Conservation (phyloP, 2,888 invertebrate genomes). For the Abrostola triplasia region DNA sequence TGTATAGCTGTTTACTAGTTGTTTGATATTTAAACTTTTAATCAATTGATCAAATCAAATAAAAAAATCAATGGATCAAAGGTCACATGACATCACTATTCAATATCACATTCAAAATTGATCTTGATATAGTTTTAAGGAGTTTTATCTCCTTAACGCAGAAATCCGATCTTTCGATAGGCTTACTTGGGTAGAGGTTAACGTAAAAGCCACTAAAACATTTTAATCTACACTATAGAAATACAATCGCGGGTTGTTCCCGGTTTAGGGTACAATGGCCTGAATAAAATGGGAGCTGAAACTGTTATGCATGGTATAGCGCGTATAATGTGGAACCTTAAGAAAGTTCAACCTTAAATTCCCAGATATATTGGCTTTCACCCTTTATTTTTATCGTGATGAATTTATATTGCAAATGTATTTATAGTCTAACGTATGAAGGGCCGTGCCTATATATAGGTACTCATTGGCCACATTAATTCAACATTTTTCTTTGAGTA, state of each 20-base stretch:
- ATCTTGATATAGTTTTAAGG: not conserved
- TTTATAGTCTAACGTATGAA: too few species aligned
- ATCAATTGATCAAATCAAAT: too few species aligned
- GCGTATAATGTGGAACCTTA: not conserved
- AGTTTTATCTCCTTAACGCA: not conserved
- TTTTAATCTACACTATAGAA: conserved; percentile 5
- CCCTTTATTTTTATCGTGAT: too few species aligned
- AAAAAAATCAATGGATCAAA: too few species aligned
- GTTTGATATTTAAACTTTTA: too few species aligned
- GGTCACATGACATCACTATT: too few species aligned
- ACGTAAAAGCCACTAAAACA: not conserved
- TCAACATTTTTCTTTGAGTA: too few species aligned
- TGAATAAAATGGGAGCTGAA: not conserved
- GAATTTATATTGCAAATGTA: too few species aligned
- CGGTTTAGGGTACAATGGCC: not conserved
- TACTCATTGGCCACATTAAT: too few species aligned
- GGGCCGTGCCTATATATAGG: too few species aligned
- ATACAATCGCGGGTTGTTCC: not conserved
- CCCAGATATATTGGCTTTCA: too few species aligned
- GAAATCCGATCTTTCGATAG: not conserved
- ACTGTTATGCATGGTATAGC: not conserved
- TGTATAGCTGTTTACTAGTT: too few species aligned
- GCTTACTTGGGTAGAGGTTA: not conserved
- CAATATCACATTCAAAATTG: not conserved
- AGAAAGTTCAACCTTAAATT: not conserved